A percentile compares a stretch with the other conserved stretches of the same genome.
phyloP scores from a whole-genome alignment of 2,797 vertebrate species.

The Neopelma chrysocephalum region DNA sequence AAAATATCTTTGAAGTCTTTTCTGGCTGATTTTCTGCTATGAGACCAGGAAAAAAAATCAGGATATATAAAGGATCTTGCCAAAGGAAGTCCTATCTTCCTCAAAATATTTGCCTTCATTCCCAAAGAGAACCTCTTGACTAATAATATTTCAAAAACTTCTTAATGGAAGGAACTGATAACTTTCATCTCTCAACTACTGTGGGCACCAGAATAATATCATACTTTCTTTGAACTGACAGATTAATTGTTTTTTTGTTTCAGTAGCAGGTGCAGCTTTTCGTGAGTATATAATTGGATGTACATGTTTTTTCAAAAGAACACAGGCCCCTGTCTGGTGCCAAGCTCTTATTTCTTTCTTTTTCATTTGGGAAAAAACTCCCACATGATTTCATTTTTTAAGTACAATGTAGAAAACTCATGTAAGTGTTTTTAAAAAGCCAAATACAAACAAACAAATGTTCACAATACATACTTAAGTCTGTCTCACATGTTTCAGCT shows the following conservation, averaged over 20 bases:
- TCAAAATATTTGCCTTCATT: constrained; percentile 28
- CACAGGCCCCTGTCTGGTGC: constrained; percentile 51
- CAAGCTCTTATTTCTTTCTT: constrained; percentile 47
- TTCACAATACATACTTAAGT: constrained; percentile 65
- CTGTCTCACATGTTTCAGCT: constrained; percentile 71
- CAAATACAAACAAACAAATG: constrained; percentile 68
- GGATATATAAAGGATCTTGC: constrained; percentile 66
- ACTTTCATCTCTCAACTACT: constrained; percentile 39
- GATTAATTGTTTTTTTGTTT: constrained; percentile 62
- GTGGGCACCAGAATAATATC: not conserved
- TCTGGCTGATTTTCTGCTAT: constrained; percentile 66
- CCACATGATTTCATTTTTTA: constrained; percentile 68
- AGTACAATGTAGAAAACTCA: constrained; percentile 56
- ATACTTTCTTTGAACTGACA: constrained; percentile 50
- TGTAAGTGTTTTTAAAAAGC: constrained; percentile 59
- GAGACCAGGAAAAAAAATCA: constrained; percentile 64
- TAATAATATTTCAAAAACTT: constrained; percentile 41
- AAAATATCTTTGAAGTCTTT: constrained; percentile 80
- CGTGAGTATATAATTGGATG: constrained; percentile 77
- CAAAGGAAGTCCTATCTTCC: constrained; percentile 67
- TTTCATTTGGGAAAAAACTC: constrained; percentile 10
- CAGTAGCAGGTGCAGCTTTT: constrained; percentile 82
- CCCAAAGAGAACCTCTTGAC: constrained; percentile 18
- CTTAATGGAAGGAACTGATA: constrained; percentile 45
- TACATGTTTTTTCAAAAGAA: constrained; percentile 66